These are phyloP conservation scores for Leptopilina myrica DNA, from an alignment of 2,888 invertebrate genomes.

Conservation along the genomic window DNA sequence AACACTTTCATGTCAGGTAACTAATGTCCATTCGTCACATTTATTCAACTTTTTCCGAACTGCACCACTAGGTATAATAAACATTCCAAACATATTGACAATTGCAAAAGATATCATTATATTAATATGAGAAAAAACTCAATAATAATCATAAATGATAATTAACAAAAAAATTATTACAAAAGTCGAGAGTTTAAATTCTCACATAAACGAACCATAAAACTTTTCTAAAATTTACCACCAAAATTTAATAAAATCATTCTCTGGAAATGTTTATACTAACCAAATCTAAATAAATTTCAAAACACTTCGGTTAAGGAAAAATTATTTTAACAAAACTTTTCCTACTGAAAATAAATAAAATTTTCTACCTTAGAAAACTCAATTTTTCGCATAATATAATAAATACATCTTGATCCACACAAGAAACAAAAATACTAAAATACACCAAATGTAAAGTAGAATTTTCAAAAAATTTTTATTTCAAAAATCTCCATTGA, in stretches of 20 bases:
- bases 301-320: no score
- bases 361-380: no score
- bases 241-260: background rate
- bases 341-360: no score
- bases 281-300: no score
- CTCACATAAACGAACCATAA: background rate
- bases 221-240: background rate
- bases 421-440: no score
- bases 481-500: background rate
- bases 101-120: constrained; percentile 2
- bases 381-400: no score
- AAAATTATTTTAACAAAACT: no score
- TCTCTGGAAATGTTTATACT: background rate
- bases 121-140: background rate
- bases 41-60: background rate
- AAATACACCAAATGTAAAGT: no score
- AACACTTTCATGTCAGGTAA: background rate
- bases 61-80: background rate
- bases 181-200: background rate
- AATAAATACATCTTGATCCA: no score
- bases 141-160: background rate
- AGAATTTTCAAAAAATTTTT: background rate
- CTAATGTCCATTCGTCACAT: background rate
- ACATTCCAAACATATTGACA: background rate
- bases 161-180: background rate